Percentiles rank a stretch among this genome's conserved stretches.
Evolutionary conservation across 1,140 invertebrate species (phyloP).

Genomic region (Lasioglossum baleicum): DNA sequence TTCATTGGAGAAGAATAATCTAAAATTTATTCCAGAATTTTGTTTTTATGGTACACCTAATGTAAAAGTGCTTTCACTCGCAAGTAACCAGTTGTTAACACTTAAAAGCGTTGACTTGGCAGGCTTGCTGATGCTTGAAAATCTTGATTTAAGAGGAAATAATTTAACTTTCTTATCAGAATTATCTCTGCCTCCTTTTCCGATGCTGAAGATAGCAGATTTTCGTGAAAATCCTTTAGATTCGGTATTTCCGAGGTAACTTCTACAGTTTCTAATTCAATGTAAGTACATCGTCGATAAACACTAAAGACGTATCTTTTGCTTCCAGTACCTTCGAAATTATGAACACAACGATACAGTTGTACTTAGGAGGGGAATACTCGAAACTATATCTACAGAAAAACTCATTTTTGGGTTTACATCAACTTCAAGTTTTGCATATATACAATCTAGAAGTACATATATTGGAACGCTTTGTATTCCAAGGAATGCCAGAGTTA

Average conservation of each 20-base stretch:
- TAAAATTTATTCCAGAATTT: conserved; percentile 84
- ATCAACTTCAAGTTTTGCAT: conserved; percentile 79
- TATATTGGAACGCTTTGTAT: conserved; percentile 82
- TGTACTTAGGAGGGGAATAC: conserved; percentile 82
- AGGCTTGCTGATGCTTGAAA: conserved; percentile 83
- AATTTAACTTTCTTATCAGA: conserved; percentile 85
- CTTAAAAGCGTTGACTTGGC: conserved; percentile 85
- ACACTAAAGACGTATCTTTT: conserved; percentile 11
- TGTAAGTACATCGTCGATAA: background rate
- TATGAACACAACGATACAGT: conserved; percentile 84
- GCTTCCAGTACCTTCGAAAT: conserved; percentile 84
- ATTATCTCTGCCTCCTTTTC: conserved; percentile 85
- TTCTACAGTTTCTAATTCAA: background rate
- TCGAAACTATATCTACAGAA: conserved; percentile 81
- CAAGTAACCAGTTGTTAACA: conserved; percentile 83
- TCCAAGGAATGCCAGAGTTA: conserved; percentile 82
- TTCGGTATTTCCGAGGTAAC: conserved; percentile 82
- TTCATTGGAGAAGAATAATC: conserved; percentile 83
- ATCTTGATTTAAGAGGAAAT: conserved; percentile 84
- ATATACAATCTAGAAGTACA: conserved; percentile 82
- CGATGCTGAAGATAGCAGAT: conserved; percentile 82
- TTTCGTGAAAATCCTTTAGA: conserved; percentile 85
- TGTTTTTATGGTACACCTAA: conserved; percentile 85
- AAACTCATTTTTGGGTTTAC: conserved; percentile 84
- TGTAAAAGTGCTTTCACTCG: conserved; percentile 82